Evolutionary conservation across 2,797 vertebrate species (phyloP), one percentile per base, ranked within the genome.

Genomic region (Pelodytes ibericus): DNA sequence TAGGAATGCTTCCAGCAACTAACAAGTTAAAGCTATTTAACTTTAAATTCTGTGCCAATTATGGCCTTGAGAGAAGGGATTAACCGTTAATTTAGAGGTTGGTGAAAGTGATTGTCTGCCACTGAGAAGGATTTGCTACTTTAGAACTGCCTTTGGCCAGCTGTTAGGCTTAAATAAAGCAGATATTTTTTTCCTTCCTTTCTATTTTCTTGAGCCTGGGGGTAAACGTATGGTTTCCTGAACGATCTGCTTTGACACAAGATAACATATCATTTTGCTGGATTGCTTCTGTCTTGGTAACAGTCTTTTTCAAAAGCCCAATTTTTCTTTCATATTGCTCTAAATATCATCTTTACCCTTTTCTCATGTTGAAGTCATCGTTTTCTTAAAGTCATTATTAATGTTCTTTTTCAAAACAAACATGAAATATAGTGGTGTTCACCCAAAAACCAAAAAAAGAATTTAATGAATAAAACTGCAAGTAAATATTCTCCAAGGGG

Each of bases 1-100:
- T 44, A 44, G 10, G 41, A 44, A 15, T 63, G 30, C 15, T 22
- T 70, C 66, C 44, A 57, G 58, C 13, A 57, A 29, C 26, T 18
- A 74, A 79, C 57, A 60, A 39, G 77, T 73, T 74, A 79, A 79
- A 79, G 20, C 64, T 63, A 69, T 79, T 79, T 73, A 79, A 69
- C 47, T 69, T 79, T 79, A 57, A 73, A 56, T 63, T 79, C 62
- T 59, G 64, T 73, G 65, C 77, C 77, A 79, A 79, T 79, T 79
- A 74, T 58, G 64, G 44, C 77, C 77, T 41, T 47, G 11, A 74
- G 77, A 79, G 57, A 79, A 57, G 62, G 62, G 71, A 79, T 79
- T 79, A 79, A 73, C 64, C n/a, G 47, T 73, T 79, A 69, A 74
- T 73, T 79, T 79, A 63, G 47, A 73, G 63, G 71, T 69, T 79